phyloP scores from a whole-genome alignment of 1,140 invertebrate species.

The Ectropis grisescens region DNA sequence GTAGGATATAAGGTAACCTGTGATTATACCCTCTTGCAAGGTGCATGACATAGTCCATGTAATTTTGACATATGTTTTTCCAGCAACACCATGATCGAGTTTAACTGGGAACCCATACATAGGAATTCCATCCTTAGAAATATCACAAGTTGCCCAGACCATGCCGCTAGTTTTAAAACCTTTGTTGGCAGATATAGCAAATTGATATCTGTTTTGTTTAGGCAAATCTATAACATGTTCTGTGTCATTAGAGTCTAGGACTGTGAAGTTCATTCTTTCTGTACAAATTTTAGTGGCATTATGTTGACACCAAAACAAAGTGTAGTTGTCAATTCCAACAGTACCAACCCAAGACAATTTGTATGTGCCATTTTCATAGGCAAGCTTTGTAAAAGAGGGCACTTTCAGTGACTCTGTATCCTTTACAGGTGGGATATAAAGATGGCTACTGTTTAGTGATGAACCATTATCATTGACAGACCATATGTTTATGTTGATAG shows the following conservation, averaged over 20 bases:
- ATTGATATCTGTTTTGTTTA: conserved; percentile 55
- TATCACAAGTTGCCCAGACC: conserved; percentile 82
- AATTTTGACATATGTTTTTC: conserved; percentile 73
- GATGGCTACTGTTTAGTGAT: conserved; percentile 68
- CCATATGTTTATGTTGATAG: conserved; percentile 48
- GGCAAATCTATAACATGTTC: conserved; percentile 47
- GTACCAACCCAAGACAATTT: conserved; percentile 79
- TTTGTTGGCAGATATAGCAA: conserved; percentile 81
- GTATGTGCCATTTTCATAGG: conserved; percentile 75
- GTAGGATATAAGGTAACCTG: conserved; percentile 77
- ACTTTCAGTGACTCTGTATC: conserved; percentile 72
- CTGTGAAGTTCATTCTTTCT: conserved; percentile 45
- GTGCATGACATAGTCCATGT: conserved; percentile 81
- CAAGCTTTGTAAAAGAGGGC: conserved; percentile 76
- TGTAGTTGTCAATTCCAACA: conserved; percentile 70
- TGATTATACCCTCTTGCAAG: conserved; percentile 75
- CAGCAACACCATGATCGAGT: conserved; percentile 68
- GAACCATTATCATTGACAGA: conserved; percentile 73
- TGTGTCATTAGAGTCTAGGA: conserved; percentile 34
- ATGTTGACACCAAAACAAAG: conserved; percentile 80
- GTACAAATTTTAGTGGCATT: conserved; percentile 46
- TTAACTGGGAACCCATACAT: conserved; percentile 78
- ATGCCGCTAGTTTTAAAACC: conserved; percentile 78
- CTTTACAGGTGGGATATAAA: conserved; percentile 72
- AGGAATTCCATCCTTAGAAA: conserved; percentile 76